Conservation (phyloP, 2,797 vertebrate genomes). For the Paedocypris micromegethes region DNA sequence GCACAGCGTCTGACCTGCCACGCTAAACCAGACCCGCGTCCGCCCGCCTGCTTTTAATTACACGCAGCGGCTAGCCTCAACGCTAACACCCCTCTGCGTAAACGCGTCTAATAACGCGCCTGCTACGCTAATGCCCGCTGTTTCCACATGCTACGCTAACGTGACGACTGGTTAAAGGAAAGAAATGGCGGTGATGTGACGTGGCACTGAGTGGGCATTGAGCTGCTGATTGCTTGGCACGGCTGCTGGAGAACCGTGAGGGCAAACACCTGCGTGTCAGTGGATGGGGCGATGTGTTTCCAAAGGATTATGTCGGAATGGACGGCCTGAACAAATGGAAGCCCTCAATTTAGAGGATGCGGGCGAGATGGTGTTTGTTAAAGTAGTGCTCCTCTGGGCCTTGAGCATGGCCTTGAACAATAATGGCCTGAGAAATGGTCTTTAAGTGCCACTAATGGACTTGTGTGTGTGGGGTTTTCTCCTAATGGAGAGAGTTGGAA, state of each 20-base stretch:
- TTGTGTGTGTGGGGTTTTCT: no score
- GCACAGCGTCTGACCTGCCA: constrained; percentile 25
- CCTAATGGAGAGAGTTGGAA: no score
- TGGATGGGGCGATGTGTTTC: constrained; percentile 39
- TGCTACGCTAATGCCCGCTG: constrained; percentile 16
- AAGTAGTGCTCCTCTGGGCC: constrained; percentile 45
- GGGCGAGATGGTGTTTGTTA: constrained; percentile 48
- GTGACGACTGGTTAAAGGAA: constrained; percentile 17
- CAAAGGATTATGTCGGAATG: constrained; percentile 67
- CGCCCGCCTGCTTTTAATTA: constrained; percentile 25
- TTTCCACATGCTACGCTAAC: constrained; percentile 19
- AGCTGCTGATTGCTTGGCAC: constrained; percentile 22
- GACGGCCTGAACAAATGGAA: constrained; percentile 69
- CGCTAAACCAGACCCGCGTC: constrained; percentile 25
- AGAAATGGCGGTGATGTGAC: constrained; percentile 27
- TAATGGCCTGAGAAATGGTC: constrained; percentile 20
- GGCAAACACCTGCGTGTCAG: constrained; percentile 14
- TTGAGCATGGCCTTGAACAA: constrained; percentile 23
- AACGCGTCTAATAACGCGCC: constrained; percentile 33
- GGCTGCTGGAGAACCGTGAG: constrained; percentile 21
- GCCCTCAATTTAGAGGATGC: constrained; percentile 52
- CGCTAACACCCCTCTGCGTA: constrained; percentile 33
- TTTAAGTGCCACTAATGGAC: constrained; percentile 27
- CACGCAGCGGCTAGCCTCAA: constrained; percentile 34
- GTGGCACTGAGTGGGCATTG: constrained; percentile 29